A percentile compares a stretch with the other conserved stretches of the same genome.
Conservation (phyloP, 2,888 invertebrate genomes). For the Micoletzkya japonica region DNA sequence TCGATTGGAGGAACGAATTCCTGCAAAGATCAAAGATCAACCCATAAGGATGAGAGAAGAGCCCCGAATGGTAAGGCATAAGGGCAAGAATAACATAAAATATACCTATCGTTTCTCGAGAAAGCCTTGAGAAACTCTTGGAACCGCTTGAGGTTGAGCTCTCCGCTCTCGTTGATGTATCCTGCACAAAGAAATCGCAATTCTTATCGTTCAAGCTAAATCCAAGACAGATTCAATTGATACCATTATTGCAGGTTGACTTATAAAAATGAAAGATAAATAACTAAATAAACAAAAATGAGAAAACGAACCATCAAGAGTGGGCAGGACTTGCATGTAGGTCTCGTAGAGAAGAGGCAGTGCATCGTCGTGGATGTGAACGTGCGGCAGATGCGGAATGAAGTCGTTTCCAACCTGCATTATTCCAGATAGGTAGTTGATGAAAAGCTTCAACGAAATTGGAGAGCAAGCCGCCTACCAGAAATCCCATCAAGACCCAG, state of each 20-base stretch:
- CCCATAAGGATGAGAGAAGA: conserved; percentile 34
- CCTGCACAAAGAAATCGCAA: conserved; percentile 69
- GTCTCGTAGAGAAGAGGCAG: conserved; percentile 76
- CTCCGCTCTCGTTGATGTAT: conserved; percentile 88
- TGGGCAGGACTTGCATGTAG: conserved; percentile 81
- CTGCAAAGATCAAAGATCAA: neutral
- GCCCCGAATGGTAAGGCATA: conserved; percentile 33
- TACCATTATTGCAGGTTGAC: neutral
- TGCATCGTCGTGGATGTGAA: conserved; percentile 89
- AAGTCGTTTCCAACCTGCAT: conserved; percentile 83
- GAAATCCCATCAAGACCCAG: conserved; percentile 95
- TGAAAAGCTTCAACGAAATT: neutral
- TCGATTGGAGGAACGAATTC: conserved; percentile 25
- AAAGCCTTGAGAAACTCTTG: conserved; percentile 74
- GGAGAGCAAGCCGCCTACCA: conserved; percentile 70
- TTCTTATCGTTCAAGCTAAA: neutral
- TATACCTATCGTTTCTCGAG: conserved; percentile 40
- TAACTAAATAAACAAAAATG: neutral
- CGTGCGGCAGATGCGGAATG: conserved; percentile 89
- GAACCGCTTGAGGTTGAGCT: conserved; percentile 80
- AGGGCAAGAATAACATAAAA: neutral
- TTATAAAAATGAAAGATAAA: neutral
- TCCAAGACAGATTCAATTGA: neutral
- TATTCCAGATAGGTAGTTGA: neutral
- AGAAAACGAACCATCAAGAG: conserved; percentile 76